Base-by-base conservation (phyloP, 2,797 vertebrate genomes). In the Huso huso region DNA sequence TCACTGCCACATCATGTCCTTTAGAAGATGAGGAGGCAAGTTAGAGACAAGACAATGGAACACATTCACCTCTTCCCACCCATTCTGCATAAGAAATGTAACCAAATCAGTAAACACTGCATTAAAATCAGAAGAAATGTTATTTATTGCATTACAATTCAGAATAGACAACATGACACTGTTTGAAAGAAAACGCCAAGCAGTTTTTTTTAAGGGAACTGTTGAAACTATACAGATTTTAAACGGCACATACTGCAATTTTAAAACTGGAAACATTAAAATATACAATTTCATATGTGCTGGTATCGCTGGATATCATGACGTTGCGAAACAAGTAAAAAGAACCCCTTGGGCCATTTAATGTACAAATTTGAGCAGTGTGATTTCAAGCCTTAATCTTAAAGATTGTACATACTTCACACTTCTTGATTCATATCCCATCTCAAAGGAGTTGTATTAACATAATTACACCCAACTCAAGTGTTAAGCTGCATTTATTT, bases 131-230 rank as follows among this genome's bases (percentile, higher is more conserved):
- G 69, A 81, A 83, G 72, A 83, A 79, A 37, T 37, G 68, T 79
- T 66, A 76, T 89, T 90, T 88, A 89, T 88, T 89, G 79, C 82
- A 87, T 78, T 76, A 18, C 74, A 79, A 65, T 65, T 37, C 53
- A 68, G 66, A 76, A 77, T 81, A 78, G 66, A 80, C 70, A 82
- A 74, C 80, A 83, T 83, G 86, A 82, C 81, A 88, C 83, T 86
- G 87, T 73, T 77, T 75, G 71, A 82, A 73, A 76, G 77, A 74
- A 78, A 78, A 74, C 74, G 67, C 75, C 70, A 51, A 76, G 70
- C 78, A 77, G 72, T 71, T 68, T 69, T 76, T 79, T 37, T 37
- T 37, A 61, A 77, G 70, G 72, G 73, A 65, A 67, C 11, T 23
- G 66, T 72, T 75, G 23, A 68, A 77, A 66, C 74, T 78, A 73